A percentile compares a stretch with the other conserved stretches of the same genome.
These are phyloP conservation scores for Acomys russatus DNA, from an alignment of 2,797 vertebrate species.

Conservation along the genomic window DNA sequence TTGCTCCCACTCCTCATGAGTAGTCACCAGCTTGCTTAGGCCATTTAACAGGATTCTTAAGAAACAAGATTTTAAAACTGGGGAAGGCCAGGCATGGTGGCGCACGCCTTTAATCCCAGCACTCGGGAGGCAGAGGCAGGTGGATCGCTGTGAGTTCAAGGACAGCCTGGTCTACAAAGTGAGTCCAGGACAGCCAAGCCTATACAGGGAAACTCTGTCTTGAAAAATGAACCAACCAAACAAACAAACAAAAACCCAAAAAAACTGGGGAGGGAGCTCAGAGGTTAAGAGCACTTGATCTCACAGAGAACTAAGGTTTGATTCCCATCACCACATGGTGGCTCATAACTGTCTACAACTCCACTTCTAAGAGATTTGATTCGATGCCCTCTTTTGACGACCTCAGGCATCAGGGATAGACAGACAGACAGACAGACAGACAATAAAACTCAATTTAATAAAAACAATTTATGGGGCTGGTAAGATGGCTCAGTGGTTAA, in stretches of 20 bases:
- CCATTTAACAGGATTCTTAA: background rate
- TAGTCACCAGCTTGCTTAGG: background rate
- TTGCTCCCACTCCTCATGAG: background rate
- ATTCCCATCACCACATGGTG: background rate
- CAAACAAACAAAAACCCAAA: too few relatives aligned
- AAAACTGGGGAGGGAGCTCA: background rate
- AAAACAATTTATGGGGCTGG: too few relatives aligned
- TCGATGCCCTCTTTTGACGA: background rate
- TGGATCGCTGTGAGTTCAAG: too few relatives aligned
- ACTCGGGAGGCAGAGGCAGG: too few relatives aligned
- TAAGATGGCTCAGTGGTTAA: too few relatives aligned
- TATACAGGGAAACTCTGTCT: too few relatives aligned
- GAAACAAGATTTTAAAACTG: background rate
- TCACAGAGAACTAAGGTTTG: background rate
- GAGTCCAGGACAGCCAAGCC: too few relatives aligned
- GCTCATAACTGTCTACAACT: background rate
- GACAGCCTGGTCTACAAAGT: too few relatives aligned
- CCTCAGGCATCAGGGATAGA: background rate
- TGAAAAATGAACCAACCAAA: too few relatives aligned
- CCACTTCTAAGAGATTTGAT: background rate
- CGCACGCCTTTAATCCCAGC: too few relatives aligned
- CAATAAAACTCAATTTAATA: background rate
- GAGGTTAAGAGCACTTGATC: background rate
- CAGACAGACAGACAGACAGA: background rate
- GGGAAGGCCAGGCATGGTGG: background rate